A percentile compares a stretch with the other conserved stretches of the same genome.
These are phyloP conservation scores for Cylloceria caligata DNA, from an alignment of 2,888 invertebrate genomes.

Conservation along the genomic window DNA sequence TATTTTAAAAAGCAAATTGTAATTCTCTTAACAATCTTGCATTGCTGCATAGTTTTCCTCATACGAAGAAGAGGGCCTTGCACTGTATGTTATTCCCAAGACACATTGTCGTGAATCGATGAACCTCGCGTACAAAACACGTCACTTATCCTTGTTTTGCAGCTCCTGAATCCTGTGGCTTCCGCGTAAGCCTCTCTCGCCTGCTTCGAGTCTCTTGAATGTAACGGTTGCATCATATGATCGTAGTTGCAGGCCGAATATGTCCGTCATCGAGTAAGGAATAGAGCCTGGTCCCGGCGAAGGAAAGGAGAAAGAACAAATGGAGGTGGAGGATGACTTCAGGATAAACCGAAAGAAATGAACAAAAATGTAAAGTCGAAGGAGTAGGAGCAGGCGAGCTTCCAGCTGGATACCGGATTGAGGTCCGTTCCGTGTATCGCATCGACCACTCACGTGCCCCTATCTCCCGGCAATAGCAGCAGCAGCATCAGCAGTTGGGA, in stretches of 20 bases:
- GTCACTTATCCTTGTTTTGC: conserved; percentile 27
- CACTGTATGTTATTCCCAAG: too few species aligned
- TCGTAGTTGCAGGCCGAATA: conserved; percentile 28
- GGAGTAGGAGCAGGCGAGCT: conserved; percentile 11
- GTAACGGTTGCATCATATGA: conserved; percentile 54
- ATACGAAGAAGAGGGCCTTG: too few species aligned
- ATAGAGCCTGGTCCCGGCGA: neutral
- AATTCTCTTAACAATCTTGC: too few species aligned
- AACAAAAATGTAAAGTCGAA: neutral
- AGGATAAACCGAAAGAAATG: conserved; percentile 11
- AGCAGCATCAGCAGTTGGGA: conserved; percentile 29
- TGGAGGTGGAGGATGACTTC: conserved; percentile 8
- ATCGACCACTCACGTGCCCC: neutral
- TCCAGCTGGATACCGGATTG: conserved; percentile 57
- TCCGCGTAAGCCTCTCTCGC: neutral
- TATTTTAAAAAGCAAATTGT: too few species aligned
- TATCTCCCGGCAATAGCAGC: conserved; percentile 12
- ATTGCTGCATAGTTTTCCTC: too few species aligned
- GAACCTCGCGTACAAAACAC: too few species aligned
- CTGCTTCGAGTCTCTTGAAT: conserved; percentile 1
- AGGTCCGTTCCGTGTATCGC: conserved; percentile 25
- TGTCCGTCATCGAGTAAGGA: conserved; percentile 31
- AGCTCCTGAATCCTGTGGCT: conserved; percentile 12
- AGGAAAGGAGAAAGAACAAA: neutral
- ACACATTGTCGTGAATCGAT: too few species aligned